Evolutionary conservation across 2,888 invertebrate genomes (phyloP), one percentile per base, ranked within the genome.

Genomic region (Reticulitermes lucifugus): DNA sequence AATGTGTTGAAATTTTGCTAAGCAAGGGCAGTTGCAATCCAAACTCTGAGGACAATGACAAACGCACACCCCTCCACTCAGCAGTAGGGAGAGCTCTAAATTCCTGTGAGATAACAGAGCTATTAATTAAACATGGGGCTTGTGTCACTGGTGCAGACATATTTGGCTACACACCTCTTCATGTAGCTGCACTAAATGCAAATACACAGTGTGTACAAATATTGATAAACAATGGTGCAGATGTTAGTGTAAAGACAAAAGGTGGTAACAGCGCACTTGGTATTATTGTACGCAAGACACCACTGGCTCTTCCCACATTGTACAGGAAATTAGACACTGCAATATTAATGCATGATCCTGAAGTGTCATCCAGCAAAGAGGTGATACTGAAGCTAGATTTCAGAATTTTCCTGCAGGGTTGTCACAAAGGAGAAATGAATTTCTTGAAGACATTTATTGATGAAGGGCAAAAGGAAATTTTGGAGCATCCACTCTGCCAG

Each of bases 361-460:
- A 90, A 84, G 87, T 2, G 90, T 91, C 85, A 18, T 83, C 86
- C 35, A 95, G 95, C 88, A 93, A 96, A 79, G 96, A 97, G 90
- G 96, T 96, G 41, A 96, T 96, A 90, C 91, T 97, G 86, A 94
- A 96, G 89, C 92, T 97, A 85, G 96, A 97, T 90, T 97, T 97
- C 90, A 94, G 96, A 88, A 95, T 95, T 88, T 93, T 97, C 85
- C 90, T 97, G 73, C 96, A 96, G 89, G 96, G 96, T 89, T 96
- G 96, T 88, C 95, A 96, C 88, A 96, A 96, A 5, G 93, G 96
- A 7, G 97, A 97, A 91, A 96, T 97, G 84, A 96, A 96, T 88
- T 96, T 97, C 89, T 91, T 97, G 86, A 96, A 97, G 88, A 96
- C 96, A 0, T 96, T 97, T 88, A 96, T 97, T 0, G 96, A 96